Conservation (phyloP, 2,113 vertebrate species). For the Canis aureus region DNA sequence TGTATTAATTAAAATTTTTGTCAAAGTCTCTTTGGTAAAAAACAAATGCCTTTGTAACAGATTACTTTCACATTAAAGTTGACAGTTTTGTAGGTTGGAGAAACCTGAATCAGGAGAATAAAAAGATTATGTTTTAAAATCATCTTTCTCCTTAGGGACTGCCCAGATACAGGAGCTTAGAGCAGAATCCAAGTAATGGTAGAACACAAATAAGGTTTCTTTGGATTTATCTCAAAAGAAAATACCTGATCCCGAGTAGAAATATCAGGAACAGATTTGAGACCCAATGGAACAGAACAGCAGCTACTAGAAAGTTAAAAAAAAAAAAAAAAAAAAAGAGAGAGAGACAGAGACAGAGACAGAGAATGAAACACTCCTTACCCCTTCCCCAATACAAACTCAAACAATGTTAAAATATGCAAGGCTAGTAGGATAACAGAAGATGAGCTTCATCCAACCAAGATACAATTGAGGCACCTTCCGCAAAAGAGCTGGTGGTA, state of each 20-base stretch:
- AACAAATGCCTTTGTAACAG: neutral
- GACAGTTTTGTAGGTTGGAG: neutral
- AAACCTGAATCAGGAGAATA: neutral
- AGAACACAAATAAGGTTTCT: neutral
- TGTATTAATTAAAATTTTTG: slow-evolving; percentile 56
- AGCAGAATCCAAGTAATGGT: neutral
- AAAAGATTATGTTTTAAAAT: slow-evolving; percentile 24
- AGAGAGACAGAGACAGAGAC: fast-evolving
- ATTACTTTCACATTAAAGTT: slow-evolving; percentile 1
- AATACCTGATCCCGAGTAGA: neutral
- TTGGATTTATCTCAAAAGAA: neutral
- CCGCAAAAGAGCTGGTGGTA: neutral
- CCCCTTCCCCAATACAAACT: neutral
- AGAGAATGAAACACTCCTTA: neutral
- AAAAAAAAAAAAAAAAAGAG: neutral
- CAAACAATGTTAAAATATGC: neutral
- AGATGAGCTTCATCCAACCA: neutral
- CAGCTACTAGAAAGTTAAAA: neutral
- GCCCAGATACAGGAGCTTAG: neutral
- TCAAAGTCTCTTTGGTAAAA: slow-evolving; percentile 1
- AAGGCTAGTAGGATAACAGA: neutral
- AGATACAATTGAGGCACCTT: neutral
- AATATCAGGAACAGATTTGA: neutral
- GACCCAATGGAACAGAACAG: neutral
- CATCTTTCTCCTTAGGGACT: neutral